Conservation (phyloP, 2,888 invertebrate species). For the Tipula unca region DNA sequence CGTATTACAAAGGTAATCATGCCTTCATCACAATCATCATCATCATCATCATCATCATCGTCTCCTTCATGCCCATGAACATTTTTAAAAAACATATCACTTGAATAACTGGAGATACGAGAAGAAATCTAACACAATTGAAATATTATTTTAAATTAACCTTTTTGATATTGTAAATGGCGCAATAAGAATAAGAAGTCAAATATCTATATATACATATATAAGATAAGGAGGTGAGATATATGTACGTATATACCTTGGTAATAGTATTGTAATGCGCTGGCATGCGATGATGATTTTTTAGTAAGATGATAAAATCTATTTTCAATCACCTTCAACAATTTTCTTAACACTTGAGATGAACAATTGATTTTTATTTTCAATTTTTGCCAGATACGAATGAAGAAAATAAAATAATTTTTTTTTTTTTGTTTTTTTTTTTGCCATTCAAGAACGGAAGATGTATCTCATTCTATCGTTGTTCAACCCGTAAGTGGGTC, state of each 20-base stretch:
- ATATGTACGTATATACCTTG: neutral
- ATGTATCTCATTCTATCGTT: neutral
- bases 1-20: neutral
- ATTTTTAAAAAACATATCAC: too few relatives aligned
- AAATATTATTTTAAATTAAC: conserved; percentile 14
- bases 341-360: neutral
- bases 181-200: neutral
- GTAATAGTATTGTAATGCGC: neutral
- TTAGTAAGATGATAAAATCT: neutral
- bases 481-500: neutral
- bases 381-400: neutral
- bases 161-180: neutral
- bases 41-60: neutral
- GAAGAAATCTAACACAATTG: neutral
- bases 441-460: neutral
- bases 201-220: neutral
- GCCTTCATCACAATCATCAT: neutral
- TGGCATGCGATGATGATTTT: neutral
- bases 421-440: neutral
- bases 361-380: conserved; percentile 8
- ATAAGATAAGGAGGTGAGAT: neutral
- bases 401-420: neutral
- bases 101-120: neutral
- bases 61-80: neutral
- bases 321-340: conserved; percentile 4